These are phyloP conservation scores for Hirudinaria manillensis DNA, from an alignment of 2,888 invertebrate species.

Conservation along the genomic window DNA sequence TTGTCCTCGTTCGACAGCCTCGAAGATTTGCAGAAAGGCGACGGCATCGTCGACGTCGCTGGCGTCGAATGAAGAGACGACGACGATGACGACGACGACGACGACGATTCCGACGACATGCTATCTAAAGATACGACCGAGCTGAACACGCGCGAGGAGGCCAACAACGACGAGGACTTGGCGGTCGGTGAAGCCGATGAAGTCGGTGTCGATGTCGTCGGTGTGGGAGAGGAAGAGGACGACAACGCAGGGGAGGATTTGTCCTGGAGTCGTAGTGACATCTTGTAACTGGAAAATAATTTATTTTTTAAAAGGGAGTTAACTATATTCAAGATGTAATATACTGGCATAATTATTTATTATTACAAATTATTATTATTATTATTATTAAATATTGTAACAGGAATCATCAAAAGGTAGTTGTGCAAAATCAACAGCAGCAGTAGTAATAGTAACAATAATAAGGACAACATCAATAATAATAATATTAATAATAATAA, in stretches of 20 bases:
- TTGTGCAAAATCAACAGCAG: too few relatives aligned
- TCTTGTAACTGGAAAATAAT: constrained; percentile 1
- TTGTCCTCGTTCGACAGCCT: not conserved
- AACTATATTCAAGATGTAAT: not conserved
- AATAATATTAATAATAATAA: too few relatives aligned
- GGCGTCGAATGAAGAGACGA: not conserved
- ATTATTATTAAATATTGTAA: too few relatives aligned
- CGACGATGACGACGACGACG: constrained; percentile 18
- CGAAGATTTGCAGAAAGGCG: constrained; percentile 19
- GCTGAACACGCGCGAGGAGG: not conserved
- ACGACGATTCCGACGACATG: constrained; percentile 12
- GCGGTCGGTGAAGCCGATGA: not conserved
- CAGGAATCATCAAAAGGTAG: too few relatives aligned
- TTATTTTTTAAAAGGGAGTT: not conserved
- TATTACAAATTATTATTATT: too few relatives aligned
- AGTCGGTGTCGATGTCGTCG: not conserved
- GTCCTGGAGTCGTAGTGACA: not conserved
- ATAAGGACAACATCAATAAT: too few relatives aligned
- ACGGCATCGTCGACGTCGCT: constrained; percentile 21
- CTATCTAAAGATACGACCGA: not conserved
- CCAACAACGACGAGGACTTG: not conserved
- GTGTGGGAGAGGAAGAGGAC: not conserved
- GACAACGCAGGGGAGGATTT: not conserved
- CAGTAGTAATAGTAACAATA: too few relatives aligned
- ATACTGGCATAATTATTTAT: too few relatives aligned